Conservation (phyloP, 2,797 vertebrate species). For the Rhinogobio ventralis region DNA sequence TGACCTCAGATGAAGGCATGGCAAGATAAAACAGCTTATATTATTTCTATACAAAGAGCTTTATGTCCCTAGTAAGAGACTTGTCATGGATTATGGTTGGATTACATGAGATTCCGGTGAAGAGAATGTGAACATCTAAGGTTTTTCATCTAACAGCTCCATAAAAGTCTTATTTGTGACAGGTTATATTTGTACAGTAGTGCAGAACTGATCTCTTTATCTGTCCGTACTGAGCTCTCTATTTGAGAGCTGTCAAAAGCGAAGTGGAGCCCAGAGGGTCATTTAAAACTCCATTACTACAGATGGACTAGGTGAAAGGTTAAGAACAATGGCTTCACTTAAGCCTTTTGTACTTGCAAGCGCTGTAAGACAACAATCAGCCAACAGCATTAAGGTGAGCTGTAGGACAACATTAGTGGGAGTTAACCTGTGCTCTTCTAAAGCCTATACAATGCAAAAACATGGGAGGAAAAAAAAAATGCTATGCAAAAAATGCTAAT, state of each 20-base stretch:
- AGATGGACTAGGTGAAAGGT: constrained; percentile 17
- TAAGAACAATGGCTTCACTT: constrained; percentile 26
- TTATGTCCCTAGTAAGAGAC: constrained; percentile 4
- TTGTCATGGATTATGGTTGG: constrained; percentile 33
- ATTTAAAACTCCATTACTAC: constrained; percentile 27
- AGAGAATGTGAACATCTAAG: not conserved
- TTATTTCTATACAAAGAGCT: constrained; percentile 25
- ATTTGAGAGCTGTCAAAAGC: constrained; percentile 20
- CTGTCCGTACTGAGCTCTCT: constrained; percentile 16
- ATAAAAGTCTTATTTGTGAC: constrained; percentile 13
- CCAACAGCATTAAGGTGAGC: constrained; percentile 8
- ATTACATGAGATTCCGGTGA: not conserved
- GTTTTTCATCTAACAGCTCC: not conserved
- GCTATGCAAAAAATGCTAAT: too few relatives aligned
- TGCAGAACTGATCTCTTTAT: constrained; percentile 29
- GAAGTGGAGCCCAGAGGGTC: constrained; percentile 16
- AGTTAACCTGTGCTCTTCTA: not conserved
- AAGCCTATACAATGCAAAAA: not conserved
- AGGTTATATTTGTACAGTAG: not conserved
- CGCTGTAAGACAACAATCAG: not conserved
- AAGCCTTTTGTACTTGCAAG: constrained; percentile 9
- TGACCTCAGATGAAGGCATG: constrained; percentile 13
- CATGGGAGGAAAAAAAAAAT: not conserved
- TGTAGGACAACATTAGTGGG: not conserved
- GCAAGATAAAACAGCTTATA: constrained; percentile 28